These are phyloP conservation scores for Embidobia sp. DNA, from an alignment of 2,888 invertebrate species.

Conservation along the genomic window DNA sequence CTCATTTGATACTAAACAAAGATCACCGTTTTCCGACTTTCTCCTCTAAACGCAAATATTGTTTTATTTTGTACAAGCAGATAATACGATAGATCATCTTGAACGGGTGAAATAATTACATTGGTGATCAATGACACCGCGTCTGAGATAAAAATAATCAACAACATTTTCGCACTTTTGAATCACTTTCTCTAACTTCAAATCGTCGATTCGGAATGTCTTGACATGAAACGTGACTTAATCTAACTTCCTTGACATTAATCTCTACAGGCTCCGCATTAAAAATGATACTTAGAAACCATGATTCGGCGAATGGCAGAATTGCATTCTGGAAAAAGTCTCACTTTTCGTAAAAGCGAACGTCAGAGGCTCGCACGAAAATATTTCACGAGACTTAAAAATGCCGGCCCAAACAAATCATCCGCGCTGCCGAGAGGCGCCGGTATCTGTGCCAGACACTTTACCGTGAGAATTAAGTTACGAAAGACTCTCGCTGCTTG, in stretches of 20 bases:
- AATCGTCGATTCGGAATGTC: conserved; percentile 10
- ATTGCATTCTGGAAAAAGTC: conserved; percentile 18
- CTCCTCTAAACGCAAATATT: too few species aligned
- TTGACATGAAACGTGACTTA: conserved; percentile 34
- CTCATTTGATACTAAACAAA: too few species aligned
- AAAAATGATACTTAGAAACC: conserved; percentile 6
- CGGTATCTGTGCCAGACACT: conserved; percentile 64
- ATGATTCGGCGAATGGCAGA: conserved; percentile 9
- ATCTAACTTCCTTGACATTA: conserved; percentile 8
- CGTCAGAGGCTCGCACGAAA: conserved; percentile 12
- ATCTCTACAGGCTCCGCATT: conserved; percentile 4
- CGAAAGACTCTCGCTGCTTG: conserved; percentile 40
- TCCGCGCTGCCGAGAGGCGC: conserved; percentile 13
- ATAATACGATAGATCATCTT: too few species aligned
- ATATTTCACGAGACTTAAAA: conserved; percentile 23
- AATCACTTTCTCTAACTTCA: conserved; percentile 28
- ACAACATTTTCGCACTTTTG: conserved; percentile 15
- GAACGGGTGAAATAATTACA: too few species aligned
- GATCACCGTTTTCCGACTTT: too few species aligned
- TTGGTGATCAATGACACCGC: too few species aligned
- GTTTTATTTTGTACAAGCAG: too few species aligned
- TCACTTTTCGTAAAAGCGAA: conserved; percentile 24
- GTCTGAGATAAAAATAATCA: too few species aligned
- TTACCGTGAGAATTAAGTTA: conserved; percentile 66
- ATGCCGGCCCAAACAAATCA: conserved; percentile 35